Evolutionary conservation across 2,888 invertebrate genomes (phyloP), one percentile per base, ranked within the genome.

Genomic region (Microctonus brassicae): DNA sequence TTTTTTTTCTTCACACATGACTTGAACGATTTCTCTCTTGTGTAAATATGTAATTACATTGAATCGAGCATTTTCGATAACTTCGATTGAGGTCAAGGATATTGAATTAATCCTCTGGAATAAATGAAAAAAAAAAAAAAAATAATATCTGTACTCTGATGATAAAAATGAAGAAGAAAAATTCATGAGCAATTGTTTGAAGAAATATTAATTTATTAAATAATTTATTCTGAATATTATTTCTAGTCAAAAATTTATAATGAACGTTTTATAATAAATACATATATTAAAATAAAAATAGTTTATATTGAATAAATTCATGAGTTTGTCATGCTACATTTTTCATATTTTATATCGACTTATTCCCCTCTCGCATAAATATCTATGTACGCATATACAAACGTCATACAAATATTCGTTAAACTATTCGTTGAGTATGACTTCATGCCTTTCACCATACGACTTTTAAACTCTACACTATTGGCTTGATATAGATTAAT

Each of bases 21-120:
- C 47, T 17, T 47, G 47, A 17, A 20, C 47, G 17, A 47, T 47
- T 47, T 20, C 47, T 47, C 47, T 47, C 47, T 39, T 39, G 47
- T 20, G 47, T 7, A 47, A 20, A 47, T 20, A 17, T 47, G 17
- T 47, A 47, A 2, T 17, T 4, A 47, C 20, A 47, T 20, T 20
- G 47, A 47, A 47, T 17, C 17, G 3, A 47, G 33, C 10, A 58
- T 20, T 33, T 58, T 17, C 58, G 58, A 55, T 55, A 55, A 58
- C 33, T 34, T 58, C 47, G 73, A 76, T 76, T 73, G 76, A 68
- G 76, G 76, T 76, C 76, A 76, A 73, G 76, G 76, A 65, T 74
- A 73, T 62, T 20, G 33, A 33, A n/a, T n/a, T 58, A 17, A 47
- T 47, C 17, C 17, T 47, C 3, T 17, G 9, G 17, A 47, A 47